Evolutionary conservation across 2,797 vertebrate genomes (phyloP), one percentile per base, ranked within the genome.

Genomic region (Orestias chungarensis): DNA sequence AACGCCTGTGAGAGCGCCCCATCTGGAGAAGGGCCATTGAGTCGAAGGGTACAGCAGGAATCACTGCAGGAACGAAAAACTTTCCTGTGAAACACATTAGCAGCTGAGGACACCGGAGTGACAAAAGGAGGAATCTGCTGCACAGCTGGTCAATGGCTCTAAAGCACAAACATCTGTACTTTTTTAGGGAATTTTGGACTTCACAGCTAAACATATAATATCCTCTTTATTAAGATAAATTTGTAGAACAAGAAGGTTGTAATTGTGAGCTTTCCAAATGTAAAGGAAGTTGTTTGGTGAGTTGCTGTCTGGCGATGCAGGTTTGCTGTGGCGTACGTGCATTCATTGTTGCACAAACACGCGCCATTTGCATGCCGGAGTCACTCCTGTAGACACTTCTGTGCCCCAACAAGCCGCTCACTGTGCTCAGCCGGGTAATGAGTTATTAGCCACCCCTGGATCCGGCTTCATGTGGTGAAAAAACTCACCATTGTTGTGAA

Each of bases 11-110:
- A 92, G 86, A 89, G 90, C 80, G 81, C 74, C 90, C 82, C 88
- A 88, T 89, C 88, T 86, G 88, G 90, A 92, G 85, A 89, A 91
- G 88, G 86, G 86, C 85, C 85, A 83, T 82, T 74, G 85, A 92
- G 86, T 87, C 64, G 23, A 66, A 0, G 80, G 82, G 86, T 87
- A 88, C n/a, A 86, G 69, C 78, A 86, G 71, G 84, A 86, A 74
- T 87, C 78, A 62, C 43, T 82, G 82, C 73, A 61, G 74, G 86
- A 65, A 80, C 70, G 67, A 70, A 75, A 83, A 75, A 66, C 81
- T 78, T 84, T 76, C 69, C 77, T 66, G 80, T 74, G 71, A 82
- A 82, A 89, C 75, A 84, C 72, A 75, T 82, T 73, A 74, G 74
- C 67, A 67, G 73, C 68, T 61, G 52, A 80, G 75, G 81, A 73